Percentiles rank a stretch among this genome's conserved stretches.
phyloP scores from a whole-genome alignment of 2,888 invertebrate species.

The Tupiocoris notatus region DNA sequence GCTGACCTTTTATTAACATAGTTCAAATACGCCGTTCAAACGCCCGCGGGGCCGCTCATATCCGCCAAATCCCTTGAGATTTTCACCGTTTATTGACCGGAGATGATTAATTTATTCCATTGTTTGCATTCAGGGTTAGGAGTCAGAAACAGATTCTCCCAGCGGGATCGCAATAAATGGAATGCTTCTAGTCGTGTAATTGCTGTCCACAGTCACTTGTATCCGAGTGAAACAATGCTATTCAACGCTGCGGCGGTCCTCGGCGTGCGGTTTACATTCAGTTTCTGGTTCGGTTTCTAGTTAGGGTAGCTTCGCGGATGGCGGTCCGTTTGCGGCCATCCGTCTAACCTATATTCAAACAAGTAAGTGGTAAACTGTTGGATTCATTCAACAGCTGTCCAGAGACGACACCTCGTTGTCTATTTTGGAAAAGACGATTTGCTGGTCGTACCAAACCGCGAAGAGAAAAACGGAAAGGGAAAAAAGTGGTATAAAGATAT shows the following conservation, averaged over 20 bases:
- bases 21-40: conserved; percentile 4
- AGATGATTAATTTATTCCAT: neutral
- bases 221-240: neutral
- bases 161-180: neutral
- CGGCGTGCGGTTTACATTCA: neutral
- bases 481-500: too few relatives aligned
- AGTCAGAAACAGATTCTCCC: neutral
- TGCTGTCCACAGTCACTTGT: neutral
- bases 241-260: neutral
- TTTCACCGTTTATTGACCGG: neutral
- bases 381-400: too few relatives aligned
- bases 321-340: too few relatives aligned
- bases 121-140: neutral
- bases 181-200: neutral
- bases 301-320: too few relatives aligned
- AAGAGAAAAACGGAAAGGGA: too few relatives aligned
- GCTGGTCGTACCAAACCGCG: too few relatives aligned
- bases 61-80: neutral
- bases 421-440: too few relatives aligned
- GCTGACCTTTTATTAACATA: too few relatives aligned
- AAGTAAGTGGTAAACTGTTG: too few relatives aligned
- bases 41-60: neutral
- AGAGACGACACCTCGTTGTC: too few relatives aligned
- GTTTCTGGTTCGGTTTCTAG: too few relatives aligned
- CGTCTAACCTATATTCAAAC: too few relatives aligned